These are phyloP conservation scores for Stratiolaelaps scimitus DNA, from an alignment of 1,140 invertebrate species.

Conservation along the genomic window DNA sequence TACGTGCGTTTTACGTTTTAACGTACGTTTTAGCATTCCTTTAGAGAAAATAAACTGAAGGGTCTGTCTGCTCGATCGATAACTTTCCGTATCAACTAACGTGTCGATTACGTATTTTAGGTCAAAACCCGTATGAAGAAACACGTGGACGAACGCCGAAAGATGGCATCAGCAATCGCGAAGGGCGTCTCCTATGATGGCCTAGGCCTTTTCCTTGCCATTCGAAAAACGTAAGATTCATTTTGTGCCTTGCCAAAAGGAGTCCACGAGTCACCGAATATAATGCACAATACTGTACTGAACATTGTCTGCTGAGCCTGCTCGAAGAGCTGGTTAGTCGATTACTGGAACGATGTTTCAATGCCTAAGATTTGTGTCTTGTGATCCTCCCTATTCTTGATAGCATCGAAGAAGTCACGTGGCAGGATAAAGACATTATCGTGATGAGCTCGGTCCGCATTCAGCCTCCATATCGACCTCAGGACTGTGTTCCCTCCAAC, in stretches of 20 bases:
- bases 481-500: slow-evolving; percentile 20
- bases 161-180: slow-evolving; percentile 16
- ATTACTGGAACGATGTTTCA: too few species aligned
- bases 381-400: background rate
- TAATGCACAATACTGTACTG: too few species aligned
- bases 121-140: slow-evolving; percentile 16
- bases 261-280: too few species aligned
- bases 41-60: too few species aligned
- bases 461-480: slow-evolving; percentile 8
- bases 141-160: slow-evolving; percentile 6
- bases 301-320: background rate
- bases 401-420: slow-evolving; percentile 25
- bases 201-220: slow-evolving; percentile 12
- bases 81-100: too few species aligned
- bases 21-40: too few species aligned
- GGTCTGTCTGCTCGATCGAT: too few species aligned
- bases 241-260: too few species aligned
- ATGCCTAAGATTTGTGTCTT: too few species aligned
- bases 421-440: slow-evolving; percentile 9
- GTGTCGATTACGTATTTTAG: background rate
- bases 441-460: slow-evolving; percentile 25
- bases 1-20: too few species aligned
- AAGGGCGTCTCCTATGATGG: slow-evolving; percentile 12
- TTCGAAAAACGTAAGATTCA: slow-evolving; percentile 12
- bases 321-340: background rate